phyloP scores from a whole-genome alignment of 2,797 vertebrate genomes.

The Melanotaenia nigrans region DNA sequence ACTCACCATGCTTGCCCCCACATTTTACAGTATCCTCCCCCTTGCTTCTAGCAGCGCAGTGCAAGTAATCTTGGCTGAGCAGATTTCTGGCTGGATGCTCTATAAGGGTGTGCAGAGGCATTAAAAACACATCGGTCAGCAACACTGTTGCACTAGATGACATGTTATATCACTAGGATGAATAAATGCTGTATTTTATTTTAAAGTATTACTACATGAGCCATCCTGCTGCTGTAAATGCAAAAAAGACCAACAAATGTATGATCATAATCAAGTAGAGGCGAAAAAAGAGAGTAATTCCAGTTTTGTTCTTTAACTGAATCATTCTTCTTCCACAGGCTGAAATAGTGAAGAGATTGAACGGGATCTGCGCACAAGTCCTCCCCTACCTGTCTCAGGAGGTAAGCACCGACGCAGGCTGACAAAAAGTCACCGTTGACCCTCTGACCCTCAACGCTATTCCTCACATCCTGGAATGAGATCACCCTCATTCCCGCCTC shows the following conservation, averaged over 20 bases:
- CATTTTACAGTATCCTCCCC: neutral
- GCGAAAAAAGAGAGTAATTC: no score
- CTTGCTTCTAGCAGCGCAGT: neutral
- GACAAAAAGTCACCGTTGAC: constrained; percentile 52
- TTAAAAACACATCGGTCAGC: neutral
- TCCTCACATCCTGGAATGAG: constrained; percentile 71
- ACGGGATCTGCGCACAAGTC: constrained; percentile 97
- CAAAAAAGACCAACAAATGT: neutral
- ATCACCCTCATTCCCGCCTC: constrained; percentile 74
- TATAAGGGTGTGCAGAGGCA: no score
- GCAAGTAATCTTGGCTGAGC: neutral
- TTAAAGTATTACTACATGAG: neutral
- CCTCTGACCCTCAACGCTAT: constrained; percentile 59
- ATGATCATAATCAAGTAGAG: neutral
- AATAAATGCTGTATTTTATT: neutral
- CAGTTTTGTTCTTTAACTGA: neutral
- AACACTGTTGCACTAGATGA: neutral
- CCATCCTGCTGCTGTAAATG: neutral
- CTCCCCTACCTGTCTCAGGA: constrained; percentile 98
- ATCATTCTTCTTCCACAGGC: constrained; percentile 80
- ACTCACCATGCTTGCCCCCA: neutral
- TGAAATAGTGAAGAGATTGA: constrained; percentile 97
- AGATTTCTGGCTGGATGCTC: no score
- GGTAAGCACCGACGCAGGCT: constrained; percentile 77
- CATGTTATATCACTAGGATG: neutral